Percentiles rank a stretch among this genome's conserved stretches.
These are phyloP conservation scores for Eublepharis macularius DNA, from an alignment of 2,113 vertebrate genomes.

Conservation along the genomic window DNA sequence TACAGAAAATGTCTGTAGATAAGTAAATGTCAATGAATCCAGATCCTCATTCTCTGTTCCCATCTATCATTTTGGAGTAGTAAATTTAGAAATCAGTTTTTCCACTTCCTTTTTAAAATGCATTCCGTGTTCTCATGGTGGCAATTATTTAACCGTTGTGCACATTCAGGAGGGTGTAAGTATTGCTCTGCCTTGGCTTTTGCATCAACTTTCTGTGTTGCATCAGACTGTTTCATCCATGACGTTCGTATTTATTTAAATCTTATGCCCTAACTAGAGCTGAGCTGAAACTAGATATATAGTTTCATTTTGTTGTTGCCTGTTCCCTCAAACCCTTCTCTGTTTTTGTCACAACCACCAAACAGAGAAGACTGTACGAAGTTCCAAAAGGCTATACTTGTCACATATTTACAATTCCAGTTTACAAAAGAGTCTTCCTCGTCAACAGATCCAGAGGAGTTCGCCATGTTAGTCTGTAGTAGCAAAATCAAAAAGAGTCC, in stretches of 20 bases:
- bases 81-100: neutral
- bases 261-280: too few species aligned
- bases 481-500: too few species aligned
- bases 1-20: slow-evolving; percentile 2
- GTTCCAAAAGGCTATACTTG: too few species aligned
- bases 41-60: neutral
- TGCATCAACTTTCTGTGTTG: slow-evolving; percentile 32
- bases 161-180: neutral
- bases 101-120: neutral
- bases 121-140: neutral
- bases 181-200: slow-evolving; percentile 21
- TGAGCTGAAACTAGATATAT: too few species aligned
- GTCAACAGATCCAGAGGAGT: too few species aligned
- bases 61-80: neutral
- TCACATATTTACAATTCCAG: too few species aligned
- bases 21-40: slow-evolving; percentile 17
- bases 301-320: too few species aligned
- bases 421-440: too few species aligned
- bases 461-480: too few species aligned
- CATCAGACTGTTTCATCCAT: slow-evolving; percentile 29
- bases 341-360: too few species aligned
- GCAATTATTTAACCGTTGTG: neutral
- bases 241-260: neutral
- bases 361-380: too few species aligned
- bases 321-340: too few species aligned